A percentile compares a stretch with the other conserved stretches of the same genome.
These are phyloP conservation scores for Macquaria australasica DNA, from an alignment of 2,113 vertebrate species.

Conservation along the genomic window DNA sequence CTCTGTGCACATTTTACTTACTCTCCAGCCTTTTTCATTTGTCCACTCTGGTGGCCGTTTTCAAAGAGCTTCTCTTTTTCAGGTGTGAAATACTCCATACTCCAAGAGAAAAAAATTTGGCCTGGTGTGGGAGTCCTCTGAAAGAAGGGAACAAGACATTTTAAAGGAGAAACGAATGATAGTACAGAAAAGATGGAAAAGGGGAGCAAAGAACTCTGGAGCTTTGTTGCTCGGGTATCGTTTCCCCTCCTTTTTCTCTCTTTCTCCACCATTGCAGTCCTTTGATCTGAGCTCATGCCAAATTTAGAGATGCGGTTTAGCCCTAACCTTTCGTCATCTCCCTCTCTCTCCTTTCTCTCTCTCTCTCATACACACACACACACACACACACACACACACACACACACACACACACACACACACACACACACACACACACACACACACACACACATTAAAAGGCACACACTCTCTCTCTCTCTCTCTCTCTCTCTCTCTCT, in stretches of 20 bases:
- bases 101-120: not conserved
- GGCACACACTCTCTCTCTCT: too few relatives aligned
- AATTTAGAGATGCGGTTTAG: conserved; percentile 66
- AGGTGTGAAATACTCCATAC: not conserved
- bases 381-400: conserved; percentile 1
- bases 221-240: conserved; percentile 35
- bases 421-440: conserved; percentile 15
- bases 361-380: conserved; percentile 7
- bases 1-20: not conserved
- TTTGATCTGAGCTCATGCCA: conserved; percentile 74
- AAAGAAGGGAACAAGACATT: conserved; percentile 31
- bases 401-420: conserved; percentile 19
- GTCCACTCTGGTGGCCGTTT: not conserved
- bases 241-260: conserved; percentile 32
- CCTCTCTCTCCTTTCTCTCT: conserved; percentile 13
- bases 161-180: conserved; percentile 34
- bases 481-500: too few relatives aligned
- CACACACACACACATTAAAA: conserved; percentile 5
- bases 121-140: not conserved
- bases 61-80: not conserved
- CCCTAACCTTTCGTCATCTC: conserved; percentile 59
- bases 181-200: conserved; percentile 27
- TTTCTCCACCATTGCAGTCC: conserved; percentile 43
- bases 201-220: conserved; percentile 28
- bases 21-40: not conserved